These are phyloP conservation scores for Aurelia aurita complex sp. Pacific DNA, from an alignment of 30 jellyfish, hydroid and myxozoan species.

Conservation along the genomic window DNA sequence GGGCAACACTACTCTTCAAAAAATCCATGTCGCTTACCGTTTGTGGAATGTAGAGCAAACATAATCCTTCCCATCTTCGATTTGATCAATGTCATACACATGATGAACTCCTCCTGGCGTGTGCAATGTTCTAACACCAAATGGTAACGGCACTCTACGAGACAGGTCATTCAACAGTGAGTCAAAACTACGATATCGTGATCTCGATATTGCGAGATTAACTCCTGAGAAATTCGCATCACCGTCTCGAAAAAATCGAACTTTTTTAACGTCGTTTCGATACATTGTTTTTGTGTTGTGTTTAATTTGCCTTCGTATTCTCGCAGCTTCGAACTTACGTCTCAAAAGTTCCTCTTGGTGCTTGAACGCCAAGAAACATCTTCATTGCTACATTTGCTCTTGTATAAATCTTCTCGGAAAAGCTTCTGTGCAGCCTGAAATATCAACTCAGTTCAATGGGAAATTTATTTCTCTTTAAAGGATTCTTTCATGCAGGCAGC, in stretches of 20 bases:
- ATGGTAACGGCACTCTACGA: slow-evolving; percentile 84
- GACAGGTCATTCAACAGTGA: slow-evolving; percentile 75
- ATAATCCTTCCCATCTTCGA: slow-evolving; percentile 84
- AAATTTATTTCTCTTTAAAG: no score
- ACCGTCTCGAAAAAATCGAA: slow-evolving; percentile 84
- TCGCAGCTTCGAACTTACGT: no score
- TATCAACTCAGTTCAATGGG: no score
- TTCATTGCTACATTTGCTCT: no score
- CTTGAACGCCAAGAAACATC: no score
- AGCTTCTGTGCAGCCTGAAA: no score
- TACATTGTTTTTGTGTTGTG: slow-evolving; percentile 7
- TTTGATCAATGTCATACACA: slow-evolving; percentile 56
- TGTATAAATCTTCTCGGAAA: no score
- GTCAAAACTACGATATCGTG: slow-evolving; percentile 66
- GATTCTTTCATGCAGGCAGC: no score
- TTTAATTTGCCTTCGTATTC: no score
- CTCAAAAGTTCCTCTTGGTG: no score
- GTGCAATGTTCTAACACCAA: slow-evolving; percentile 81
- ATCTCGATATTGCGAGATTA: slow-evolving; percentile 66
- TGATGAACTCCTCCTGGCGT: slow-evolving; percentile 92
- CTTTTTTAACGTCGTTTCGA: slow-evolving; percentile 66
- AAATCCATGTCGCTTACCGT: slow-evolving; percentile 12
- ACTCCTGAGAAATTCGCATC: slow-evolving; percentile 89
- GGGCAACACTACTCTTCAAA: no score
- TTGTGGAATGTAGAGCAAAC: slow-evolving; percentile 79